Evolutionary conservation across 2,888 invertebrate species (phyloP).

Genomic region (Tigriopus californicus): DNA sequence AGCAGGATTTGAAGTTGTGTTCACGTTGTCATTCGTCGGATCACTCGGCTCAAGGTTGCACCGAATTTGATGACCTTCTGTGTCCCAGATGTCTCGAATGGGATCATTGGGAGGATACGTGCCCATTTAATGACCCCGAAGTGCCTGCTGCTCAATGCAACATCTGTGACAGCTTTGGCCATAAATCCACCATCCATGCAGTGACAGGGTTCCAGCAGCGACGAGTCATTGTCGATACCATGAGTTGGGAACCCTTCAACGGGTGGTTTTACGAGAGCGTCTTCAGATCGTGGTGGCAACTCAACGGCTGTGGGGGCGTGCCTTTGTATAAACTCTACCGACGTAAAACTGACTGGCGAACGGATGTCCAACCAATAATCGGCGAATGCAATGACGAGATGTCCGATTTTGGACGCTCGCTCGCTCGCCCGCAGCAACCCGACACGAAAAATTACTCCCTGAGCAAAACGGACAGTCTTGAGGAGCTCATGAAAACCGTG

Average conservation of each 20-base stretch:
- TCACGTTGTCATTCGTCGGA: slow-evolving; percentile 5
- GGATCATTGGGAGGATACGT: slow-evolving; percentile 16
- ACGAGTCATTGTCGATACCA: slow-evolving; percentile 3
- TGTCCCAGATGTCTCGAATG: slow-evolving; percentile 13
- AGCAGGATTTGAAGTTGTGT: slow-evolving; percentile 9
- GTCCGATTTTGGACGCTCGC: neutral
- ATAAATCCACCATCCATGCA: neutral
- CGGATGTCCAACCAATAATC: neutral
- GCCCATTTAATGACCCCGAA: neutral
- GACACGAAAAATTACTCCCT: neutral
- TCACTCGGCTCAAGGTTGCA: neutral
- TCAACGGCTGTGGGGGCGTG: slow-evolving; percentile 12
- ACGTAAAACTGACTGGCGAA: slow-evolving; percentile 6
- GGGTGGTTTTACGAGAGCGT: slow-evolving; percentile 12
- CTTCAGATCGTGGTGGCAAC: slow-evolving; percentile 15
- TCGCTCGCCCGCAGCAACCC: neutral
- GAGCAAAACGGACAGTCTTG: neutral
- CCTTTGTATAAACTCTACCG: slow-evolving; percentile 13
- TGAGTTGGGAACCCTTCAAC: slow-evolving; percentile 12
- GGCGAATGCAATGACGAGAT: neutral
- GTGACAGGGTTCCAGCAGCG: slow-evolving; percentile 5
- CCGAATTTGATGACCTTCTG: slow-evolving; percentile 4
- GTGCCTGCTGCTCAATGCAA: neutral
- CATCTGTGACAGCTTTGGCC: neutral
- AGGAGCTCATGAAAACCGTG: slow-evolving; percentile 9